Conservation (phyloP, 2,888 invertebrate species). For the Epinotia bilunana region DNA sequence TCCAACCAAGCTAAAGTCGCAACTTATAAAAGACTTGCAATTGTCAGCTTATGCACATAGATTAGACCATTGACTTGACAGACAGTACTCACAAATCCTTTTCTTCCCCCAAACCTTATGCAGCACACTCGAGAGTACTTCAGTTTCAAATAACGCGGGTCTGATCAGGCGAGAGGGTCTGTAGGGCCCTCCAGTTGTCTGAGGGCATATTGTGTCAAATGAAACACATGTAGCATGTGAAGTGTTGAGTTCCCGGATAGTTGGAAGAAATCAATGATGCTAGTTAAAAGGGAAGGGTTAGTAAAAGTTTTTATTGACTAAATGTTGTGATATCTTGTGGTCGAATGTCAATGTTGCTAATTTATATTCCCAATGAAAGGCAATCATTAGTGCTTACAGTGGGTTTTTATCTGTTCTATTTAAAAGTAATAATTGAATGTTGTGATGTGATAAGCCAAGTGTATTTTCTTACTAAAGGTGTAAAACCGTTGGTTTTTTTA, state of each 20-base stretch:
- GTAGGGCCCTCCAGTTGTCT: constrained; percentile 42
- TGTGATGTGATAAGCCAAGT: too few relatives aligned
- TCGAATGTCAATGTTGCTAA: too few relatives aligned
- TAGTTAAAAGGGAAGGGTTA: background rate
- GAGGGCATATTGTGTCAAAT: constrained; percentile 45
- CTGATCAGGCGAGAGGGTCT: constrained; percentile 25
- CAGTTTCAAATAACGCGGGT: constrained; percentile 26
- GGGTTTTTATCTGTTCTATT: too few relatives aligned
- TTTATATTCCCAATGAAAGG: too few relatives aligned
- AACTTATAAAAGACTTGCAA: background rate
- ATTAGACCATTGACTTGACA: constrained; percentile 15
- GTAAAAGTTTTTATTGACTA: background rate
- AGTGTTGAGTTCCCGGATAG: constrained; percentile 7
- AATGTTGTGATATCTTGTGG: too few relatives aligned
- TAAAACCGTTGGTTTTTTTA: too few relatives aligned
- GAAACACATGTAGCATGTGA: constrained; percentile 40
- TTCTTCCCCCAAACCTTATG: constrained; percentile 22
- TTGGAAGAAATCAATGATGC: constrained; percentile 5
- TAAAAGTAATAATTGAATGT: too few relatives aligned
- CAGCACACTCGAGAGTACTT: constrained; percentile 14
- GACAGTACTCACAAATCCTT: constrained; percentile 9
- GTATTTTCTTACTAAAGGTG: too few relatives aligned
- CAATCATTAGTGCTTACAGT: too few relatives aligned
- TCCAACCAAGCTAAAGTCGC: background rate
- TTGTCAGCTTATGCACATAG: background rate